Percentiles rank a stretch among this genome's conserved stretches.
These are phyloP conservation scores for Ptychoptera albimana DNA, from an alignment of 2,888 invertebrate species.

Conservation along the genomic window DNA sequence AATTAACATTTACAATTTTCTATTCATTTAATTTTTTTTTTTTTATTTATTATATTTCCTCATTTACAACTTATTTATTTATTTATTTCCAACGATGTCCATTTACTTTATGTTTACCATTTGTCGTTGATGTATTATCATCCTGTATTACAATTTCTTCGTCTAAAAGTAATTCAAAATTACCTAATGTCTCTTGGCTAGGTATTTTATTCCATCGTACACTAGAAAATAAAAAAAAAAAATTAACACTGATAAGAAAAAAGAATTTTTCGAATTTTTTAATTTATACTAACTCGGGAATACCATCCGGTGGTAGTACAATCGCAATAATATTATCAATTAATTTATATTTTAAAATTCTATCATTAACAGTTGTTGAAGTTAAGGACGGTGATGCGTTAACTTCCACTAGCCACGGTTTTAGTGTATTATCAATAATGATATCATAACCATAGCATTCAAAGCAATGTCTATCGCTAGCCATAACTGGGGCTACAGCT, in stretches of 20 bases:
- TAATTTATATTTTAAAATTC: constrained; percentile 84
- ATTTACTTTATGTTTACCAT: constrained; percentile 4
- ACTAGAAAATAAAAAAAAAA: constrained; percentile 21
- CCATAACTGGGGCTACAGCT: constrained; percentile 84
- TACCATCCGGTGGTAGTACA: constrained; percentile 73
- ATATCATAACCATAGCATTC: constrained; percentile 90
- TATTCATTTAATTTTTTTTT: too few species aligned
- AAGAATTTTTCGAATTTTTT: neutral
- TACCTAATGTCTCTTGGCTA: constrained; percentile 53
- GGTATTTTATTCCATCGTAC: constrained; percentile 79
- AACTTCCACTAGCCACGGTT: constrained; percentile 88
- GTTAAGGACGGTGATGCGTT: constrained; percentile 91
- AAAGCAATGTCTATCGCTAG: constrained; percentile 67
- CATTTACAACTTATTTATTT: too few species aligned
- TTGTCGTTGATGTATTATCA: constrained; percentile 20
- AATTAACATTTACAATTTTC: too few species aligned
- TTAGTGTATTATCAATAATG: constrained; percentile 84
- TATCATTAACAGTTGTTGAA: constrained; percentile 85
- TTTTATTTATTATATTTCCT: too few species aligned
- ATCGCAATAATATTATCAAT: constrained; percentile 86
- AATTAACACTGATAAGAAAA: neutral
- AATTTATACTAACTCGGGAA: constrained; percentile 60
- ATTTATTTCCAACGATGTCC: constrained; percentile 12
- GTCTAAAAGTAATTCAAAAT: constrained; percentile 71
- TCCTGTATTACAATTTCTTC: constrained; percentile 62